These are phyloP conservation scores for Drosophila hydei DNA, from an alignment of 1,140 invertebrate genomes.

Conservation along the genomic window DNA sequence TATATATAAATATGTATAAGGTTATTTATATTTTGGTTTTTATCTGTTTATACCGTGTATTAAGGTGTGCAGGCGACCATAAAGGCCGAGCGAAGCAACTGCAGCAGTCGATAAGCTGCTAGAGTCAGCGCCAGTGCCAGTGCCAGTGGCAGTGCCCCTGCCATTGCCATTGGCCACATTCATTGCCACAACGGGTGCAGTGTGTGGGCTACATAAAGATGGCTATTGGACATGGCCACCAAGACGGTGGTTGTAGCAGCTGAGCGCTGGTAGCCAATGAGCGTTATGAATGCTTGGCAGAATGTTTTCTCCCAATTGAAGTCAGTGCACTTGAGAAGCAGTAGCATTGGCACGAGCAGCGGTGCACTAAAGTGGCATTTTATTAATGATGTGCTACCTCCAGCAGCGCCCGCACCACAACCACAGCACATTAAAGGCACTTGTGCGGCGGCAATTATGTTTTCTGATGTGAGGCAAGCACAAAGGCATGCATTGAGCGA, in stretches of 20 bases:
- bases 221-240: conserved; percentile 64
- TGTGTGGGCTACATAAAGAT: conserved; percentile 64
- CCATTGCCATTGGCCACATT: conserved; percentile 8
- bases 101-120: conserved; percentile 56
- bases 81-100: conserved; percentile 52
- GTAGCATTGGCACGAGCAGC: neutral
- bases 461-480: conserved; percentile 35
- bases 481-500: conserved; percentile 40
- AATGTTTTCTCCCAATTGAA: conserved; percentile 43
- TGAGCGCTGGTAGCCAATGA: conserved; percentile 43
- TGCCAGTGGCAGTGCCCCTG: conserved; percentile 3
- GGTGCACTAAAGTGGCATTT: conserved; percentile 14
- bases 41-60: conserved; percentile 18
- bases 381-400: conserved; percentile 8
- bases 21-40: conserved; percentile 24
- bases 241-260: conserved; percentile 4
- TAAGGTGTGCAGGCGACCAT: conserved; percentile 55
- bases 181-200: conserved; percentile 43
- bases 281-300: conserved; percentile 61
- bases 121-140: neutral
- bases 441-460: conserved; percentile 19
- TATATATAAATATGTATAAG: conserved; percentile 34
- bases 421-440: conserved; percentile 17
- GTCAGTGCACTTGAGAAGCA: conserved; percentile 61
- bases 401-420: neutral